Conservation (phyloP, 2,797 vertebrate species). For the Clarias pachynema region DNA sequence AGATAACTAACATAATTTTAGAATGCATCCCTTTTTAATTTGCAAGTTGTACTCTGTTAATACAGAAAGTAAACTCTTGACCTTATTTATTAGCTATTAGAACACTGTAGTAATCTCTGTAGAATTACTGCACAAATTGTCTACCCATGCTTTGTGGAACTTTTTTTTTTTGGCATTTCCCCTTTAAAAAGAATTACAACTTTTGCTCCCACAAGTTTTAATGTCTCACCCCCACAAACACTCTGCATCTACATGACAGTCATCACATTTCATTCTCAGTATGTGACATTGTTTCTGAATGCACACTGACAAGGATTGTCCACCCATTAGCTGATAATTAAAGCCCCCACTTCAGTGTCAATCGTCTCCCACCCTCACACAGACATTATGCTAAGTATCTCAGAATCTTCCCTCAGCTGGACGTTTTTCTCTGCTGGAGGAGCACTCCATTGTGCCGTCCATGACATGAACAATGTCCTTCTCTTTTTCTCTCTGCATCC, state of each 20-base stretch:
- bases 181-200: not conserved
- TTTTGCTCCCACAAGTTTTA: no score
- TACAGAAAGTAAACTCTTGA: not conserved
- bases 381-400: constrained; percentile 70
- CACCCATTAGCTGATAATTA: constrained; percentile 71
- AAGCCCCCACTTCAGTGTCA: constrained; percentile 63
- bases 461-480: constrained; percentile 67
- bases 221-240: not conserved
- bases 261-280: constrained; percentile 26
- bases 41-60: not conserved
- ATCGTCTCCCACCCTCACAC: constrained; percentile 63
- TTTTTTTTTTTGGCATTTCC: not conserved
- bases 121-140: not conserved
- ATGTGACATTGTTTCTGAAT: constrained; percentile 69
- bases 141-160: not conserved
- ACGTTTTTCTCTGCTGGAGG: constrained; percentile 56
- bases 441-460: constrained; percentile 71
- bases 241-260: constrained; percentile 25
- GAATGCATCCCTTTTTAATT: not conserved
- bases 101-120: not conserved
- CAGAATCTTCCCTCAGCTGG: constrained; percentile 67
- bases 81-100: not conserved
- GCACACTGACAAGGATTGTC: constrained; percentile 67
- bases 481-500: constrained; percentile 52
- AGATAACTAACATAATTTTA: not conserved